phyloP scores from a whole-genome alignment of 1,140 invertebrate genomes.

The Pachypeltis micranthus region DNA sequence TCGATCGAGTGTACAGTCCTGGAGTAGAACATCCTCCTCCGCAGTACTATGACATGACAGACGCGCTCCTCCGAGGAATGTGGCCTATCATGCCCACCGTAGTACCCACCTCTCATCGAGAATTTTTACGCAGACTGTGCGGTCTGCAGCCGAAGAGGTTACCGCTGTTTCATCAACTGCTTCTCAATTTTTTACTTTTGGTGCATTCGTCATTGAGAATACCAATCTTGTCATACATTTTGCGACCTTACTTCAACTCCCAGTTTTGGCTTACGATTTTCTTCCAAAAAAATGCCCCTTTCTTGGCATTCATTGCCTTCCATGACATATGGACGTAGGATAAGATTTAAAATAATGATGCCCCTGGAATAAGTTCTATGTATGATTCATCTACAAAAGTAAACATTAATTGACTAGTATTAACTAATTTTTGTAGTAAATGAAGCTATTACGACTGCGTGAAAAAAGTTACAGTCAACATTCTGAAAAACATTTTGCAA shows the following conservation, averaged over 20 bases:
- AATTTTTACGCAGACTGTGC: conserved; percentile 32
- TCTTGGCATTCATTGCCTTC: conserved; percentile 2
- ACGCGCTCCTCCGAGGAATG: conserved; percentile 37
- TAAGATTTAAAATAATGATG: too few relatives aligned
- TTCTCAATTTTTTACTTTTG: conserved; percentile 36
- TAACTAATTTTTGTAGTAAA: too few relatives aligned
- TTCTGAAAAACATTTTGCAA: too few relatives aligned
- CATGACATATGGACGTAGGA: background rate
- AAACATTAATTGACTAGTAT: too few relatives aligned
- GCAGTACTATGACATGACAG: conserved; percentile 38
- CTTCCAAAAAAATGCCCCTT: conserved; percentile 14
- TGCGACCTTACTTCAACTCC: conserved; percentile 36
- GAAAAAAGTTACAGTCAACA: too few relatives aligned
- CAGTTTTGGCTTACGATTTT: conserved; percentile 36
- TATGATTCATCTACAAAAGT: too few relatives aligned
- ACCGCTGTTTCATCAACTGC: conserved; percentile 31
- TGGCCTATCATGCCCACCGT: conserved; percentile 37
- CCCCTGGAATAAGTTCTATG: too few relatives aligned
- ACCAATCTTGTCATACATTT: conserved; percentile 31
- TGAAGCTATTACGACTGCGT: too few relatives aligned
- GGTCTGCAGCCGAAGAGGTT: conserved; percentile 10
- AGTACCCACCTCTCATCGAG: conserved; percentile 34
- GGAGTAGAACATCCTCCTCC: conserved; percentile 36
- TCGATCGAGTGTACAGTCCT: conserved; percentile 35
- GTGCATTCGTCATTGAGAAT: conserved; percentile 35